Base-by-base conservation (phyloP, 2,113 vertebrate species). In the Plecturocebus donacophilus region DNA sequence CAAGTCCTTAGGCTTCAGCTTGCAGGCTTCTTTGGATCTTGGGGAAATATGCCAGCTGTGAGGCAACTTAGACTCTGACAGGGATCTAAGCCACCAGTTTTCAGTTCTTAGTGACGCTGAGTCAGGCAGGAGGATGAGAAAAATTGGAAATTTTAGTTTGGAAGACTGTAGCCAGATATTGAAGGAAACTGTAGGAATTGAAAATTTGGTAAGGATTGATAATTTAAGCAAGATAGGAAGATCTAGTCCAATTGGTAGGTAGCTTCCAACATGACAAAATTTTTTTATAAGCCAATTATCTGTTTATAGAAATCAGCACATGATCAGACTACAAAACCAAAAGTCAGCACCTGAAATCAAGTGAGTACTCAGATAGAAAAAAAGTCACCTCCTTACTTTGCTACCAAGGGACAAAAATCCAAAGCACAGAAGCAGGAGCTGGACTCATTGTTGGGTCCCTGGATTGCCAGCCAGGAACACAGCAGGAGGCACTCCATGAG, bases 151-250 rank as follows among this genome's bases (percentile, higher is more conserved):
- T 14, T 64, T 71, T 66, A 73, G 14, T 79, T 49, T 85, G 35
- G 45, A 95, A 32, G 38, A 73, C 3, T 19, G n/a, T 56, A 95
- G 80, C 68, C 75, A 92, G 45, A 52, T 47, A 58, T 6, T 71
- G 42, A 81, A 73, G n/a, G 61, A 79, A 88, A 45, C 21, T 32
- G 1, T 66, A 45, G 76, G 70, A 77, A 77, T 1, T 79, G 54
- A 91, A 95, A 38, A 87, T 49, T 90, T 96, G 42, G 56, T 70
- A 84, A 77, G 25, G 32, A 49, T n/a, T 68, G 49, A 92, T 40
- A 45, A 75, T 81, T 58, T 61, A 56, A 89, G 25, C 32, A 94
- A 80, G 68, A 54, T 32, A 79, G 86, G 64, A 80, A 8, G 0
- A 38, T 58, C 35, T 21, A 54, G 75, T 56, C 47, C 61, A 94